Conservation (phyloP, 1,140 invertebrate species). For the Drosophila kikkawai region DNA sequence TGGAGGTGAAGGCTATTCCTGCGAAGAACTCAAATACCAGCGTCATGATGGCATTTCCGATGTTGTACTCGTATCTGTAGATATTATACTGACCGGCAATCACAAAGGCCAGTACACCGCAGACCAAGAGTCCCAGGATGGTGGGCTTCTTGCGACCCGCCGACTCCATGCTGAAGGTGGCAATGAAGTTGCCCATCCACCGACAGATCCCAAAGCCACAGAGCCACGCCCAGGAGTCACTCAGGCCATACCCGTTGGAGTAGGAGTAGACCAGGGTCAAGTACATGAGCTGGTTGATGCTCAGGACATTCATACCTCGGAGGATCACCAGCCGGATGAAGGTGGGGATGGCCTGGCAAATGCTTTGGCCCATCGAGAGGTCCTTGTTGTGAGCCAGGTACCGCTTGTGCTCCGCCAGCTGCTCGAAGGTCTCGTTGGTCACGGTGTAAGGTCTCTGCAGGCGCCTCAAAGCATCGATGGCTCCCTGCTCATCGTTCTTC, state of each 20-base stretch:
- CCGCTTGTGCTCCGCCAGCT: slow-evolving; percentile 64
- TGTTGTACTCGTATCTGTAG: too few relatives aligned
- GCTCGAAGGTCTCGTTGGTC: slow-evolving; percentile 60
- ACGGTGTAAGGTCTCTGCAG: slow-evolving; percentile 51
- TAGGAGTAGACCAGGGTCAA: background rate
- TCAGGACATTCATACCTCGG: slow-evolving; percentile 50
- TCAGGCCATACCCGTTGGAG: fast-evolving
- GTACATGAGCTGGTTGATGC: slow-evolving; percentile 24
- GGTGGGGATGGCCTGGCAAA: slow-evolving; percentile 47
- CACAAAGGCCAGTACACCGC: slow-evolving; percentile 36
- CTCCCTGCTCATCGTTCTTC: slow-evolving; percentile 51
- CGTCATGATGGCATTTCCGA: slow-evolving; percentile 4
- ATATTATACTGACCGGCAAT: slow-evolving; percentile 29
- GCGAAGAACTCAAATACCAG: slow-evolving; percentile 49
- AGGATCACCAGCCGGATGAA: slow-evolving; percentile 31
- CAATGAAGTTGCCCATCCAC: slow-evolving; percentile 23
- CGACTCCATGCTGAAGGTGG: slow-evolving; percentile 46
- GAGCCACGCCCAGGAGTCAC: background rate
- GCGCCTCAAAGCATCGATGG: slow-evolving; percentile 56
- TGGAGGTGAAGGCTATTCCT: slow-evolving; percentile 49
- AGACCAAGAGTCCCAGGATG: slow-evolving; percentile 44
- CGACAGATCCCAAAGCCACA: slow-evolving; percentile 36
- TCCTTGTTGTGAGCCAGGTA: slow-evolving; percentile 64
- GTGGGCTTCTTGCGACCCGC: slow-evolving; percentile 59
- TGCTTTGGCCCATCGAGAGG: slow-evolving; percentile 32